Conservation (phyloP, 2,113 vertebrate species). For the Cynocephalus volans region DNA sequence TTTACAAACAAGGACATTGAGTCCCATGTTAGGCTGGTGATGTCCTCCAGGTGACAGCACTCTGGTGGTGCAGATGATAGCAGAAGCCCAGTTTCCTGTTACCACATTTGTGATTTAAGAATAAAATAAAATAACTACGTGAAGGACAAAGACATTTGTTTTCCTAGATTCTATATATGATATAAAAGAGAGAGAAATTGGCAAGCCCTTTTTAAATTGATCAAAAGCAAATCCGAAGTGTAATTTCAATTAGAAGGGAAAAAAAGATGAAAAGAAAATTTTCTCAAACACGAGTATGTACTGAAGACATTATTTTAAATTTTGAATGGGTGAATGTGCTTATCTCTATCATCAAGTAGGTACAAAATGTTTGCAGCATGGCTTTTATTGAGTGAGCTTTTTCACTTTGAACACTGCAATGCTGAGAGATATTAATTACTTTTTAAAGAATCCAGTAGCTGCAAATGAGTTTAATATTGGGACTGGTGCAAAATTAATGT, state of each 20-base stretch:
- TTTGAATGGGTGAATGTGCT: neutral
- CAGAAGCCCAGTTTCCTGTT: neutral
- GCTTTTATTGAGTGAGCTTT: conserved; percentile 56
- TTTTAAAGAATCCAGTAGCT: conserved; percentile 53
- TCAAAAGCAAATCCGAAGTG: conserved; percentile 40
- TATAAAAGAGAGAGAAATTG: neutral
- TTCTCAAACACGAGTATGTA: neutral
- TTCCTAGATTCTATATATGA: neutral
- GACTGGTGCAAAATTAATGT: conserved; percentile 47
- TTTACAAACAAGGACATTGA: neutral
- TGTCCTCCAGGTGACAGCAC: neutral
- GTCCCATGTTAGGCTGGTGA: neutral
- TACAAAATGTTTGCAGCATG: conserved; percentile 1
- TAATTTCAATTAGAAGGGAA: conserved; percentile 43
- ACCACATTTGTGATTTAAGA: neutral
- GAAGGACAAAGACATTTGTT: neutral
- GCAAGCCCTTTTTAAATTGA: conserved; percentile 45
- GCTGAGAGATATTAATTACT: conserved; percentile 68
- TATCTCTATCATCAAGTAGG: neutral
- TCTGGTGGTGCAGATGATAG: neutral
- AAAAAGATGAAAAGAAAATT: neutral
- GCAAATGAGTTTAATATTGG: conserved; percentile 50
- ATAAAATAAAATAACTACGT: neutral
- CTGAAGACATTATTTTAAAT: neutral
- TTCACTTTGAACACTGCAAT: conserved; percentile 62